These are phyloP conservation scores for Heterodera filipjevi DNA, from an alignment of 2,888 invertebrate species.

Conservation along the genomic window DNA sequence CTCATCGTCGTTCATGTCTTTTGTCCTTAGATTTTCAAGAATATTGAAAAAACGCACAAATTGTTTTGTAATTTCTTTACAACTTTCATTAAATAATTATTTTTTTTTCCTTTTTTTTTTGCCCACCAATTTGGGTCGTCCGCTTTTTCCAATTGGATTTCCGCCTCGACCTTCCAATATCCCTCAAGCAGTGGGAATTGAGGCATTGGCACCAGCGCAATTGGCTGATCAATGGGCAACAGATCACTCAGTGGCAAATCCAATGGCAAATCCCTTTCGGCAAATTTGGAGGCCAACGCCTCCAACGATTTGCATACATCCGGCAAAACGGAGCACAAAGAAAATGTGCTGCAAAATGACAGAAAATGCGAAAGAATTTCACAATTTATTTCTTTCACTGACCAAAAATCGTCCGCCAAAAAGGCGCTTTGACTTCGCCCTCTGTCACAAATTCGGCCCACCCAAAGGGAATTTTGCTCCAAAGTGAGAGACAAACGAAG, in stretches of 20 bases:
- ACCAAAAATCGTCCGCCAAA: conserved; percentile 59
- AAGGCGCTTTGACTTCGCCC: conserved; percentile 56
- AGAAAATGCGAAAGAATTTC: not conserved
- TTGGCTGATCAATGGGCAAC: conserved; percentile 14
- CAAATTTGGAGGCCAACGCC: not conserved
- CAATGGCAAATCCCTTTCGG: not conserved
- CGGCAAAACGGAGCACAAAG: conserved; percentile 20
- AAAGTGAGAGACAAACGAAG: conserved; percentile 50
- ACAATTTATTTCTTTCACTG: not conserved
- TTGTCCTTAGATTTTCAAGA: not conserved
- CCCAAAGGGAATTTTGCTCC: conserved; percentile 57
- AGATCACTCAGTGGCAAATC: conserved; percentile 9
- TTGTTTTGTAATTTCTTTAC: no score
- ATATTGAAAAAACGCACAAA: no score
- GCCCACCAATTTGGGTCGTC: not conserved
- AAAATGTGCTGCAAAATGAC: conserved; percentile 16
- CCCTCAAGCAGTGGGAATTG: conserved; percentile 11
- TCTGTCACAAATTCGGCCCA: conserved; percentile 56
- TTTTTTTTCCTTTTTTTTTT: not conserved
- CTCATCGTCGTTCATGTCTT: not conserved
- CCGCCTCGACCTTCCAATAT: conserved; percentile 13
- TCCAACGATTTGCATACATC: conserved; percentile 2
- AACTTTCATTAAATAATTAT: not conserved
- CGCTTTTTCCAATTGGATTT: conserved; percentile 10
- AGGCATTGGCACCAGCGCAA: not conserved